These are phyloP conservation scores for Bellardia pandia DNA, from an alignment of 2,888 invertebrate genomes.

Conservation along the genomic window DNA sequence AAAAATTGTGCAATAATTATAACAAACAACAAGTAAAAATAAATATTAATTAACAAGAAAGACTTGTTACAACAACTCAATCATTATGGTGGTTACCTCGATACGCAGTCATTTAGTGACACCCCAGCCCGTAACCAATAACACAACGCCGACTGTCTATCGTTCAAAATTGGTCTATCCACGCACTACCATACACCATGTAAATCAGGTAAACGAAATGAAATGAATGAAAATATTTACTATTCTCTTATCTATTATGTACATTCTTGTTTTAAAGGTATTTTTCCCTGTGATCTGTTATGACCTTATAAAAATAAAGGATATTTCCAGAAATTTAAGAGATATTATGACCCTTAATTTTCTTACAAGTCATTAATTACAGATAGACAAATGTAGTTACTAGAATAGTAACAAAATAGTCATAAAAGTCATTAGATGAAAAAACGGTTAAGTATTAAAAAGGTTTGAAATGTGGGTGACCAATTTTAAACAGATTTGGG, in stretches of 20 bases:
- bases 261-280: background rate
- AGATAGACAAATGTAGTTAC: background rate
- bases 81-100: conserved; percentile 81
- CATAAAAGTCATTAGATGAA: background rate
- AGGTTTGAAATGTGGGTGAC: background rate
- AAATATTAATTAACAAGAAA: conserved; percentile 26
- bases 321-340: background rate
- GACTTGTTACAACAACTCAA: conserved; percentile 42
- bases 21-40: conserved; percentile 3
- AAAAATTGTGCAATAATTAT: conserved; percentile 38
- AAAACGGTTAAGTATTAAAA: background rate
- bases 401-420: background rate
- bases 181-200: conserved; percentile 75
- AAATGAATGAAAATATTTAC: background rate
- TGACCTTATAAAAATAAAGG: conserved; percentile 3
- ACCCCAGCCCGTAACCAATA: conserved; percentile 75
- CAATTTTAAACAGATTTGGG: no score
- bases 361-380: background rate
- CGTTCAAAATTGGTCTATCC: conserved; percentile 82
- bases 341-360: background rate
- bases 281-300: background rate
- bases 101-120: conserved; percentile 81
- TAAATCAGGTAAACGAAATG: conserved; percentile 64
- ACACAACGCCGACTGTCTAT: conserved; percentile 76
- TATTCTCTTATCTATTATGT: no score